These are phyloP conservation scores for Empidonax traillii DNA, from an alignment of 2,113 vertebrate species.

Conservation along the genomic window DNA sequence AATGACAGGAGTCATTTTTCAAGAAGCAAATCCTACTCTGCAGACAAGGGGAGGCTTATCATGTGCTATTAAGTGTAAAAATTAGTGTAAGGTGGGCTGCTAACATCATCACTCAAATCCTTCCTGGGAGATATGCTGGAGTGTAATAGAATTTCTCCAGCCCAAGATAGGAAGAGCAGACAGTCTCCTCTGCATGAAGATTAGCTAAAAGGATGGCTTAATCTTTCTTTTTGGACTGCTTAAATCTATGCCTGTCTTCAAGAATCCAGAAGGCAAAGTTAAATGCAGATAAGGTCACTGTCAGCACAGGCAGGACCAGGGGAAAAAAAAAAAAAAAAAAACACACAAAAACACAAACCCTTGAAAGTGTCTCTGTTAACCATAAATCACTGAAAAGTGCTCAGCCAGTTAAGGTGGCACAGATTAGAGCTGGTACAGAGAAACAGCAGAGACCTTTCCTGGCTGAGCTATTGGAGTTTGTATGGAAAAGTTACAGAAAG, in stretches of 20 bases:
- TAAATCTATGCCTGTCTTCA: background rate
- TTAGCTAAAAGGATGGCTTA: background rate
- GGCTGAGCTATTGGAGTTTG: background rate
- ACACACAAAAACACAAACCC: background rate
- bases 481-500: background rate
- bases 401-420: background rate
- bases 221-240: background rate
- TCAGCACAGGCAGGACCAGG: background rate
- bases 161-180: background rate
- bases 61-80: background rate
- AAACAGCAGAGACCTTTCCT: background rate
- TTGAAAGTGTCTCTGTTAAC: background rate
- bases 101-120: constrained; percentile 31
- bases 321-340: background rate
- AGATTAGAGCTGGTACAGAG: background rate
- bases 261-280: background rate
- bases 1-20: background rate
- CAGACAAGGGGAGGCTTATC: background rate
- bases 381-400: background rate
- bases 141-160: background rate
- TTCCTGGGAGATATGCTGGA: background rate
- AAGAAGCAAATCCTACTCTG: background rate
- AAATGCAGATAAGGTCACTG: constrained; percentile 7
- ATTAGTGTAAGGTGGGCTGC: background rate
- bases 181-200: background rate